Evolutionary conservation across 2,113 vertebrate species (phyloP).

Genomic region (Syngnathus typhle): DNA sequence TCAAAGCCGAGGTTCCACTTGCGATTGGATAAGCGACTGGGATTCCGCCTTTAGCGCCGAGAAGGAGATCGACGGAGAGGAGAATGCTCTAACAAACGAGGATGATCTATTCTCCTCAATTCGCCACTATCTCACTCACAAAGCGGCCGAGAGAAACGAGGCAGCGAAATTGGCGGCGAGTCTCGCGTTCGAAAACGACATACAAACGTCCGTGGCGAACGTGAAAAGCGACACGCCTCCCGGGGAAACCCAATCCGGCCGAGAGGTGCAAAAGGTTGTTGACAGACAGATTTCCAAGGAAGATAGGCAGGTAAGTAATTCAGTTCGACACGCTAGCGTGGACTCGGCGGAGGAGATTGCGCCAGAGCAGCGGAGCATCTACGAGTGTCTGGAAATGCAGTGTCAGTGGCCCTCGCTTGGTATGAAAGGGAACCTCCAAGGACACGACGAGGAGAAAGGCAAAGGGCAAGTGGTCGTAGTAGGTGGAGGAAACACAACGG

Average conservation of each 20-base stretch:
- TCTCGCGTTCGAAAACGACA: conserved; percentile 19
- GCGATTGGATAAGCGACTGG: conserved; percentile 84
- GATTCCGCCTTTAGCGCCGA: conserved; percentile 65
- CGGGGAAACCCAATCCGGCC: conserved; percentile 27
- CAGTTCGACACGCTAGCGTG: conserved; percentile 53
- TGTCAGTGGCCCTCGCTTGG: conserved; percentile 57
- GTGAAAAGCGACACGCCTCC: conserved; percentile 34
- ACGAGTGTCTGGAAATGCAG: conserved; percentile 68
- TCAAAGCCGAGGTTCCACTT: conserved; percentile 77
- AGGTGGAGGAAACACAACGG: conserved; percentile 24
- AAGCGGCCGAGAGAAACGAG: conserved; percentile 59
- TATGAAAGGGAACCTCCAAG: conserved; percentile 43
- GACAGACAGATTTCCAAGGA: conserved; percentile 55
- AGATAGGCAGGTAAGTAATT: conserved; percentile 51
- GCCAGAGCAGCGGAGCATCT: conserved; percentile 65
- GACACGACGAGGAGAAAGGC: conserved; percentile 25
- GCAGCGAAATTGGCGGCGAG: conserved; percentile 29
- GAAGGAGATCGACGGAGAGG: conserved; percentile 48
- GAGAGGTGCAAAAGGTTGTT: conserved; percentile 37
- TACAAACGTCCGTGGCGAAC: neutral
- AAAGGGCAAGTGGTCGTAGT: conserved; percentile 11
- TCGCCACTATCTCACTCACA: conserved; percentile 86
- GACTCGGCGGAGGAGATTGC: conserved; percentile 62
- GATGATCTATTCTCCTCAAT: conserved; percentile 90
- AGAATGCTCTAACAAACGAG: conserved; percentile 73